A percentile compares a stretch with the other conserved stretches of the same genome.
Conservation (phyloP, 2,797 vertebrate genomes). For the Mus caroli region DNA sequence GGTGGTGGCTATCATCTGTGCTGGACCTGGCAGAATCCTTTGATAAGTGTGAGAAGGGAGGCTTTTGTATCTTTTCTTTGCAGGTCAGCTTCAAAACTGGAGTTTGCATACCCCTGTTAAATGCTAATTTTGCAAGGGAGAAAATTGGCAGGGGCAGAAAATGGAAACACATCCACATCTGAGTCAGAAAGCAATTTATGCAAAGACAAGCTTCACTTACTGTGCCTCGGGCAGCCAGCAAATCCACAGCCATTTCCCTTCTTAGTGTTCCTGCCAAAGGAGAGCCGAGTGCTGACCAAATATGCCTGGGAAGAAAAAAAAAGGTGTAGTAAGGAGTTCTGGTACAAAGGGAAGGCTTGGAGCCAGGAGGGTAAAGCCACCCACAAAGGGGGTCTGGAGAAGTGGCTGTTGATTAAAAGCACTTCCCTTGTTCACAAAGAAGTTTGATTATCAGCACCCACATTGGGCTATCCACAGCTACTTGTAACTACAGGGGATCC, state of each 20-base stretch:
- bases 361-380: background rate
- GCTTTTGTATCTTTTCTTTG: background rate
- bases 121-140: background rate
- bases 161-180: background rate
- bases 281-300: background rate
- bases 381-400: background rate
- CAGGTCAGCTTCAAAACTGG: background rate
- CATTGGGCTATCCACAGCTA: background rate
- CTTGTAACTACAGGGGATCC: background rate
- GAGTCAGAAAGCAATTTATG: slow-evolving; percentile 1
- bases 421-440: background rate
- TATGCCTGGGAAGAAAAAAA: slow-evolving; percentile 37
- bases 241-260: slow-evolving; percentile 64
- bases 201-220: slow-evolving; percentile 67
- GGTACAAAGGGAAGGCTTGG: background rate
- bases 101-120: background rate
- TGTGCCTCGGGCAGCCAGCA: background rate
- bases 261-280: slow-evolving; percentile 48
- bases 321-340: slow-evolving; percentile 6
- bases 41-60: background rate
- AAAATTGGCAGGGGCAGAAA: slow-evolving; percentile 2
- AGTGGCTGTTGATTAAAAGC: background rate
- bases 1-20: background rate
- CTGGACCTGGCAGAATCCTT: background rate
- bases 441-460: background rate